Base-by-base conservation (phyloP, 2,113 vertebrate species). In the Spermophilus dauricus region DNA sequence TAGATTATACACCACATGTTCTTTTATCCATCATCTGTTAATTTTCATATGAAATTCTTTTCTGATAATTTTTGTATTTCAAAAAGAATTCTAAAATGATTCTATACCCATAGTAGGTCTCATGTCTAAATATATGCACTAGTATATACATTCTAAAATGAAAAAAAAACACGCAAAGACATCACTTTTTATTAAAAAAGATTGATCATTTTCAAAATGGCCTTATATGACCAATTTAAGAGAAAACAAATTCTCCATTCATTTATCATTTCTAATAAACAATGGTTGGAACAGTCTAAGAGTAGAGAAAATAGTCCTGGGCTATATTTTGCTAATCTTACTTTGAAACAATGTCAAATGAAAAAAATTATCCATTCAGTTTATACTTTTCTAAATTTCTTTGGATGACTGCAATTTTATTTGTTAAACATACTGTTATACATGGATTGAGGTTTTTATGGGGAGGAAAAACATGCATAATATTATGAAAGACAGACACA, bases 341-440 rank as follows among this genome's bases (percentile, higher is more conserved):
- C 58, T 93, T 77, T 89, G 48, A 94, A 94, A 65, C 91, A 88
- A 77, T 87, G 7, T 90, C 63, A 86, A 92, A 37, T 89, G 56
- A 61, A 96, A 95, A 96, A 61, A 87, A 34, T 2, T 32, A 70
- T 30, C 20, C 34, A 86, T 80, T 84, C 24, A 86, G 28, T 73
- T 83, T 58, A 61, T 84, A n/a, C 8, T 82, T 95, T 30, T 89
- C 63, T 80, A 17, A 89, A 56, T 89, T 88, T 97, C 37, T 83
- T 87, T 85, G 28, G 63, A 91, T 91, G 69, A 37, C n/a, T 93
- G n/a, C 8, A 97, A 5, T 93, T 94, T 87, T 56, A 81, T 80
- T 96, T 96, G 63, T 89, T 91, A 95, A 93, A 95, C 94, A 91
- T 93, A 80, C 22, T 94, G 75, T 91, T 94, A 73, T 75, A 85